Evolutionary conservation across 2,888 invertebrate genomes (phyloP).

Genomic region (Spisula subtruncata): DNA sequence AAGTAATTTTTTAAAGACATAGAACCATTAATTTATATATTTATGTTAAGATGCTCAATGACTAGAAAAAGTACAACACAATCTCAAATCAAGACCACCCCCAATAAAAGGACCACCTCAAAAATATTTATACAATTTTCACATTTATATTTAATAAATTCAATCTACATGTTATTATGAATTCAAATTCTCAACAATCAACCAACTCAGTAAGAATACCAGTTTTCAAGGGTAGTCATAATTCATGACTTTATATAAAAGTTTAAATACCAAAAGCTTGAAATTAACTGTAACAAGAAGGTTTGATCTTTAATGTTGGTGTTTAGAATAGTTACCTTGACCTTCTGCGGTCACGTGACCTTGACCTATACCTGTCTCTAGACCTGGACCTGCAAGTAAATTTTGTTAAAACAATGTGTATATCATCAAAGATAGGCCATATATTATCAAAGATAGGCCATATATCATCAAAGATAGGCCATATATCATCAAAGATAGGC

Average conservation of each 20-base stretch:
- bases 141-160: neutral
- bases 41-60: too few relatives aligned
- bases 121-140: neutral
- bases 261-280: too few relatives aligned
- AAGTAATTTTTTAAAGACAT: too few relatives aligned
- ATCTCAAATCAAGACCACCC: neutral
- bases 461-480: neutral
- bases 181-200: too few relatives aligned
- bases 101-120: neutral
- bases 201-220: too few relatives aligned
- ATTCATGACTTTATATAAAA: too few relatives aligned
- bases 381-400: constrained; percentile 65
- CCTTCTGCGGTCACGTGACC: constrained; percentile 58
- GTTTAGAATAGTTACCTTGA: constrained; percentile 32
- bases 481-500: neutral
- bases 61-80: too few relatives aligned
- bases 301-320: too few relatives aligned
- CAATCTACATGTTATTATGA: neutral
- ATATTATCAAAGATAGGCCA: neutral
- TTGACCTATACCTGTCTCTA: constrained; percentile 56
- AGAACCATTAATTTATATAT: too few relatives aligned
- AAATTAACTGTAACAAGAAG: too few relatives aligned
- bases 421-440: neutral
- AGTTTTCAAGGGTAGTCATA: too few relatives aligned
- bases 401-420: neutral